Conservation (phyloP, 2,113 vertebrate genomes). For the Excalfactoria chinensis region DNA sequence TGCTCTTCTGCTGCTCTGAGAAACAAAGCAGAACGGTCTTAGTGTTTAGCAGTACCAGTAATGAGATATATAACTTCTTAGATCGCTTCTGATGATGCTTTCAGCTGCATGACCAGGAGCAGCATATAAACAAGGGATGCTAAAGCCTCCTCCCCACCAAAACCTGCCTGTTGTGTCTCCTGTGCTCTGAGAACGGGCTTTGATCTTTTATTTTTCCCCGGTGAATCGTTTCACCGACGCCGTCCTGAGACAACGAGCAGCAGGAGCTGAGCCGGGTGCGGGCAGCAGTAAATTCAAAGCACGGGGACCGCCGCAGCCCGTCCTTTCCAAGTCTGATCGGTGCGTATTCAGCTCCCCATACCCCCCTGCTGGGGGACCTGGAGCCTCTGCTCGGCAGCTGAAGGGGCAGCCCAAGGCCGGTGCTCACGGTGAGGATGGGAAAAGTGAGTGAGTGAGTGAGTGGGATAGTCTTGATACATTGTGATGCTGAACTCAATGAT, state of each 20-base stretch:
- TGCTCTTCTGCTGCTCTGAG: not conserved
- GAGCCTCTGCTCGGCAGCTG: not conserved
- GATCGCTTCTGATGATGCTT: not conserved
- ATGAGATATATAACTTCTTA: not conserved
- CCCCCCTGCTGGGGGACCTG: too few species aligned
- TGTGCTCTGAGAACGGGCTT: too few species aligned
- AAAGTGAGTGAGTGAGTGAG: not conserved
- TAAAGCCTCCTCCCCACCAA: not conserved
- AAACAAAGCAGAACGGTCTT: not conserved
- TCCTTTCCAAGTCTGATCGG: not conserved
- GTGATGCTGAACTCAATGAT: not conserved
- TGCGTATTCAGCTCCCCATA: not conserved
- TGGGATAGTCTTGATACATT: accelerated
- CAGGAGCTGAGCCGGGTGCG: too few species aligned
- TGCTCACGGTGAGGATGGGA: not conserved
- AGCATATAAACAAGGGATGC: accelerated
- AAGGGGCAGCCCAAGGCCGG: not conserved
- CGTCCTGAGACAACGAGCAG: too few species aligned
- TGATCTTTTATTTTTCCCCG: accelerated
- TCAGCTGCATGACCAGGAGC: not conserved
- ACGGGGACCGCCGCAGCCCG: not conserved
- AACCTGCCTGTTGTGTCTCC: not conserved
- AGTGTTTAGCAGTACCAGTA: not conserved
- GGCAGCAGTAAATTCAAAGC: not conserved
- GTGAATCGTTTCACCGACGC: not conserved